Evolutionary conservation across 2,113 vertebrate genomes (phyloP).

Genomic region (Chlorodrepanis virens): DNA sequence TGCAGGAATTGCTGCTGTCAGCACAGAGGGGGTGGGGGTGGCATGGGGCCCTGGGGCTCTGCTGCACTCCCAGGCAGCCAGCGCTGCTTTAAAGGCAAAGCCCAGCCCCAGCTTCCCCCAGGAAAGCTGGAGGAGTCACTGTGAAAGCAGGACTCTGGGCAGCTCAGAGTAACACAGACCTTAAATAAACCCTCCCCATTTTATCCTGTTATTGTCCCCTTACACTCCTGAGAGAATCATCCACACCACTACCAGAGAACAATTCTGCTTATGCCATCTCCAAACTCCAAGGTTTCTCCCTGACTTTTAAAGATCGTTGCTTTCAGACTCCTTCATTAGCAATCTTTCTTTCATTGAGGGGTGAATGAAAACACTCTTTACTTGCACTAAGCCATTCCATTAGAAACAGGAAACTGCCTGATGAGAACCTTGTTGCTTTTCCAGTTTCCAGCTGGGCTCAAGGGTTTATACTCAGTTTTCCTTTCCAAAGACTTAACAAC

Average conservation of each 20-base stretch:
- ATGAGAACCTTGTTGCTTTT: neutral
- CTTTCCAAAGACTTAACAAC: neutral
- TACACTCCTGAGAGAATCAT: fast-evolving
- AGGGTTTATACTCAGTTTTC: neutral
- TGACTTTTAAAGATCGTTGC: neutral
- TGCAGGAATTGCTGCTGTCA: slow-evolving; percentile 1
- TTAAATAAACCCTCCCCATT: neutral
- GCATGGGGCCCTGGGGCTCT: neutral
- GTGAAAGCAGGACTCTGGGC: neutral
- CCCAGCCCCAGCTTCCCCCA: neutral
- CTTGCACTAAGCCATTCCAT: neutral
- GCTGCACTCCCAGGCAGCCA: neutral
- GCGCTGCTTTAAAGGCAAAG: neutral
- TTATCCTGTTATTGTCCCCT: neutral
- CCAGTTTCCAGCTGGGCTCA: neutral
- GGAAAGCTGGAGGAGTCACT: neutral
- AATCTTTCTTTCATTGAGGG: neutral
- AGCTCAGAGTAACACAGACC: neutral
- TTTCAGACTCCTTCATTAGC: neutral
- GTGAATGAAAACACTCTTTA: neutral
- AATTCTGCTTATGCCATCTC: neutral
- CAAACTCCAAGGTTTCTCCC: neutral
- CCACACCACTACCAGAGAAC: neutral
- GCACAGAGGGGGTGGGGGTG: neutral
- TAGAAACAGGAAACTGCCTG: neutral